Evolutionary conservation across 2,888 invertebrate genomes (phyloP), one percentile per base, ranked within the genome.

Genomic region (Cataglyphis rosenhaueri): DNA sequence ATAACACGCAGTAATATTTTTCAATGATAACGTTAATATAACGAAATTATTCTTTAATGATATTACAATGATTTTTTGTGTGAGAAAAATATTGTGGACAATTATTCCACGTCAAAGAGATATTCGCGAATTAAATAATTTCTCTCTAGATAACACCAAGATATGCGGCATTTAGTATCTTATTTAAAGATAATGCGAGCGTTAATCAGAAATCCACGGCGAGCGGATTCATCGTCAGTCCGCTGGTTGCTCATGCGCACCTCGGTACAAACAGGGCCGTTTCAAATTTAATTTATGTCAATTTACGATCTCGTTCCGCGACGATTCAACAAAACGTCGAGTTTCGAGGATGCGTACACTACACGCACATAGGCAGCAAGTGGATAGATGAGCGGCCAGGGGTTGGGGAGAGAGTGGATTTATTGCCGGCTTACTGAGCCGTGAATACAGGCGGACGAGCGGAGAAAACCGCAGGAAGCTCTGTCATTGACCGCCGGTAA

Each of bases 391-490:
- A 84, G 83, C 64, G 75, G 62, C 65, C 61, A 75, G 76, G 74
- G 44, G 71, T 41, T 76, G 81, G 44, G 62, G 88, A 85, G 84
- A 84, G 86, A 84, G 81, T 85, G 86, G 86, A 92, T 91, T 92
- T 92, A 92, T 91, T 88, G 88, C 86, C 86, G 84, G 88, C 86
- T 90, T 91, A 91, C 85, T 88, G 91, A 86, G 82, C 89, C 88
- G 89, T 90, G 86, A 90, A 89, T 89, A 88, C 89, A 85, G 78
- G 86, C 88, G 88, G 86, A 91, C 88, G 90, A 89, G 88, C 88
- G 89, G 88, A 91, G 91, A 92, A 90, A 92, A 90, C 89, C 91
- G 84, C 91, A 89, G 89, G 89, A 91, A 89, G 88, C 89, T 89
- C 88, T 87, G 91, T 91, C 91, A 90, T 90, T 90, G 88, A 88